Evolutionary conservation across 2,113 vertebrate genomes (phyloP).

Genomic region (Sceloporus tristichus): DNA sequence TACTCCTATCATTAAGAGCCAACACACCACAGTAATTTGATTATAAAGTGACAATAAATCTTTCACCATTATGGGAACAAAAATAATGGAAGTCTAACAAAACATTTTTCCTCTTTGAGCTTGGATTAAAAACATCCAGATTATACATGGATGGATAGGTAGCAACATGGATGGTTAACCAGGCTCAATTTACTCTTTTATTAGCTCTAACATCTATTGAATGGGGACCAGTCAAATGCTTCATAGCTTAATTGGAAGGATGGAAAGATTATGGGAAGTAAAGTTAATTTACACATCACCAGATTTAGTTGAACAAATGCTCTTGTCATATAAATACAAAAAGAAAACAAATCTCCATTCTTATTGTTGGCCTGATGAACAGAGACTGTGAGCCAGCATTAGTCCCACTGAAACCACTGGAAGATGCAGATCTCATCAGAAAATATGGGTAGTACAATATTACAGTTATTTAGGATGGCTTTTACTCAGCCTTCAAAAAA

Average conservation of each 20-base stretch:
- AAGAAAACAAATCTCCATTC: conserved; percentile 12
- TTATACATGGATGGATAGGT: conserved; percentile 22
- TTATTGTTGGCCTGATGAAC: conserved; percentile 18
- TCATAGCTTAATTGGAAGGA: conserved; percentile 28
- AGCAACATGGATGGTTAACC: conserved; percentile 47
- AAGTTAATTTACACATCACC: conserved; percentile 8
- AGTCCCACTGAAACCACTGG: neutral
- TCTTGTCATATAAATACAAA: neutral
- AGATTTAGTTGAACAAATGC: conserved; percentile 19
- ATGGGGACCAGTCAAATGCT: neutral
- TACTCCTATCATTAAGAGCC: conserved; percentile 46
- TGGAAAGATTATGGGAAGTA: neutral
- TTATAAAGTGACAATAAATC: conserved; percentile 38
- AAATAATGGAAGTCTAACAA: conserved; percentile 40
- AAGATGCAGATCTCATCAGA: neutral
- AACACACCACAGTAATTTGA: neutral
- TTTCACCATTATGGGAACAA: conserved; percentile 32
- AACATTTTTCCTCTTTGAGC: neutral
- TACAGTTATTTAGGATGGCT: neutral
- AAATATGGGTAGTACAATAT: neutral
- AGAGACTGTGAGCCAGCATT: neutral
- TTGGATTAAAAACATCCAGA: conserved; percentile 44
- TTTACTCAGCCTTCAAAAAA: conserved; percentile 17
- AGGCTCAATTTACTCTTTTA: conserved; percentile 14
- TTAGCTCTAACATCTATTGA: conserved; percentile 30